These are phyloP conservation scores for Salarias fasciatus DNA, from an alignment of 2,797 vertebrate genomes.

Conservation along the genomic window DNA sequence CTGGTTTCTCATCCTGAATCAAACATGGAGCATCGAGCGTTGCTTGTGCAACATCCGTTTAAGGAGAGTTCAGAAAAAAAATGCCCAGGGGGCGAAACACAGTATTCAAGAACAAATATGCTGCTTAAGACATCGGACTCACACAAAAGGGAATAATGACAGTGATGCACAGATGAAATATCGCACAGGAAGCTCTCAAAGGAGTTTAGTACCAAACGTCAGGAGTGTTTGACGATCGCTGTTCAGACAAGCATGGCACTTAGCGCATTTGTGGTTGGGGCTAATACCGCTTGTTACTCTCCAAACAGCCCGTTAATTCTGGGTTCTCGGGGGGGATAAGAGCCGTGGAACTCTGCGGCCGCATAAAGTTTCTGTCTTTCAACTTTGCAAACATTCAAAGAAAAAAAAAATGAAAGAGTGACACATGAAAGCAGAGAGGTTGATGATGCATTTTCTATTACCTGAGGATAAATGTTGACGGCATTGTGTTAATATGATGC, in stretches of 20 bases:
- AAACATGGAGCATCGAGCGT: constrained; percentile 7
- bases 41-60: neutral
- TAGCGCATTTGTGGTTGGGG: constrained; percentile 43
- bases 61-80: neutral
- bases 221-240: constrained; percentile 26
- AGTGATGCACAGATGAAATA: constrained; percentile 20
- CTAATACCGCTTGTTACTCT: constrained; percentile 27
- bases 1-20: too few species aligned
- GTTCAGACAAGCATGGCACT: constrained; percentile 43
- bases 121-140: constrained; percentile 18
- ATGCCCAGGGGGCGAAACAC: too few species aligned
- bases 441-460: constrained; percentile 3
- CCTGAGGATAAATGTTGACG: neutral
- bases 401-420: constrained; percentile 5
- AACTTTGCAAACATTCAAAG: neutral
- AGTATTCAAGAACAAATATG: constrained; percentile 8
- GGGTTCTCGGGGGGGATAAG: constrained; percentile 12
- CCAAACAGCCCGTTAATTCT: constrained; percentile 38
- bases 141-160: neutral
- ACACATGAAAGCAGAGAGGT: neutral
- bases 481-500: neutral
- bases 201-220: constrained; percentile 26
- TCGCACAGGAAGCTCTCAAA: constrained; percentile 10
- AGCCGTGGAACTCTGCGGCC: constrained; percentile 13
- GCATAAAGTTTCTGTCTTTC: constrained; percentile 7